Evolutionary conservation across 2,113 vertebrate genomes (phyloP), one percentile per base, ranked within the genome.

Genomic region (Hiodon alosoides): DNA sequence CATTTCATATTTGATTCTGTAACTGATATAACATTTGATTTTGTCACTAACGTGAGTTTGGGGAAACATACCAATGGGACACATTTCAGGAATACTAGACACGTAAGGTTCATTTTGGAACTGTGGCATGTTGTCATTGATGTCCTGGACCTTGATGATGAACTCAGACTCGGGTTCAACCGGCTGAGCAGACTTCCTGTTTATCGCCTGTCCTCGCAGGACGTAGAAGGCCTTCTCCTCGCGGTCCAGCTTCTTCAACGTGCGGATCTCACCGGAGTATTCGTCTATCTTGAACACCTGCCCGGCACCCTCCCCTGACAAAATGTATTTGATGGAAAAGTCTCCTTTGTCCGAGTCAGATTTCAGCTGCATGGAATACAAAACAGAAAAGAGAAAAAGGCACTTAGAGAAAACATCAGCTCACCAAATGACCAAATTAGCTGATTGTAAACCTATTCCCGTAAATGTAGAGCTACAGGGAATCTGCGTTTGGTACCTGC

Each of bases 81-180:
- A 95, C 96, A 98, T 98, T 85, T 98, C 97, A 2, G 95, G 94
- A 80, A 99, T 89, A 78, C 86, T 91, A 80, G 93, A 93, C 74
- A 90, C 83, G 80, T 98, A 99, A 5, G 96, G 95, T 80, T 89
- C 94, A 72, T 95, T 89, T 82, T 93, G 92, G 86, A 99, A 99
- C 79, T 89, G 85, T 0, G 96, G 96, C 78, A 85, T 87, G 60
- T 96, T 95, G 83, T 99, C 95, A 79, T 98, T 98, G 88, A 96
- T 80, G 88, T 98, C 96, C 82, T 83, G 90, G 77, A 98, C 94
- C 78, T 90, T 94, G 88, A 98, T 93, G 86, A 94, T 92, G 83
- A 98, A 96, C 85, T 95, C 94, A 8, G 93, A 97, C 76, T 95
- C 90, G 3, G 93, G 90, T 81, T 97, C 96, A 77, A 95, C 88